Base-by-base conservation (phyloP, 2,797 vertebrate genomes). In the Knipowitschia caucasica region DNA sequence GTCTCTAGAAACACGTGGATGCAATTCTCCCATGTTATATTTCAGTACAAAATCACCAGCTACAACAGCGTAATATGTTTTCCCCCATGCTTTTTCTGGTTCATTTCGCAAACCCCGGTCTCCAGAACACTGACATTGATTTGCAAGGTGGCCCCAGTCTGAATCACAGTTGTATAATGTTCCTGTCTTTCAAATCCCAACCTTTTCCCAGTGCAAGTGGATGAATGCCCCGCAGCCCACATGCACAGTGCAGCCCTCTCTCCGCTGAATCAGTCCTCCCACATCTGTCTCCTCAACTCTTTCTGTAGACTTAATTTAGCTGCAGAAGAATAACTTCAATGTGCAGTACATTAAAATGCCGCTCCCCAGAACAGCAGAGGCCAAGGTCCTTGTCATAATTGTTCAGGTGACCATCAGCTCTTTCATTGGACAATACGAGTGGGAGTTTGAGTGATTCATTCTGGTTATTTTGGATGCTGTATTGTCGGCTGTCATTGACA, bases 361-460 rank as follows among this genome's bases (percentile, higher is more conserved):
- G 34, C 24, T 34, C 18, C 25, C 20, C 6, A 11, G 3, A 15
- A 53, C 33, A 47, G 34, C 39, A 50, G 9, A 30, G n/a, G n/a
- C n/a, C n/a, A 34, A n/a, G 27, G 44, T 43, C 11, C 10, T 3
- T 29, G 9, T 8, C 11, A 0, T 35, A 56, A 49, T 34, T 53
- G 24, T 21, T 0, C 26, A 35, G 45, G 50, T 62, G 40, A 39
- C 54, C 7, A 4, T 34, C 18, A 42, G 1, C 2, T 30, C 25
- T 31, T 39, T 23, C 49, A 39, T 0, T 26, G 10, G 23, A 11
- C 12, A 36, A 35, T 47, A 30, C 24, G 52, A 15, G 71, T 73
- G 60, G 73, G 67, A 31, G 47, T 17, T 52, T 60, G 29, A 17
- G 39, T 75, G 69, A 65, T 10, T 73, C 59, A 68, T 1, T 0